These are phyloP conservation scores for Podarcis muralis DNA, from an alignment of 2,113 vertebrate species.

Conservation along the genomic window DNA sequence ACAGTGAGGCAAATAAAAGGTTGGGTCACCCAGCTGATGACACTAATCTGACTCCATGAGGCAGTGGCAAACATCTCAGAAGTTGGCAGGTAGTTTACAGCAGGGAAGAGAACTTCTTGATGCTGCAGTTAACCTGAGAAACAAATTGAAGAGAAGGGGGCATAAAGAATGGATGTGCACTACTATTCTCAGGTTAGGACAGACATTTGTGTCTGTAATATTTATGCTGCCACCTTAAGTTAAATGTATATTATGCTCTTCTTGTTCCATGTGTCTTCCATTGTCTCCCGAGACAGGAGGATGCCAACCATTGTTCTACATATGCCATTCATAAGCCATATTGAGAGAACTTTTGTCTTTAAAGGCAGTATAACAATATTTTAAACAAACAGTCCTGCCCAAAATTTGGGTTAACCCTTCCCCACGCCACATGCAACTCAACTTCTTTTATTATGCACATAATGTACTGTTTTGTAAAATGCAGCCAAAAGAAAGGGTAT, in stretches of 20 bases:
- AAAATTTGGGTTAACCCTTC: neutral
- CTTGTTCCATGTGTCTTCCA: no score
- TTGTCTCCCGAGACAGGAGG: no score
- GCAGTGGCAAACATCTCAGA: neutral
- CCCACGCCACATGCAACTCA: neutral
- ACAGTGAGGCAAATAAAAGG: neutral
- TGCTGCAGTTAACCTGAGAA: neutral
- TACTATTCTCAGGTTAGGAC: neutral
- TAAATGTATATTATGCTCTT: no score
- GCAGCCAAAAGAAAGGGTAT: neutral
- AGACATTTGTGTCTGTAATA: neutral
- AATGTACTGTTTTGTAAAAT: neutral
- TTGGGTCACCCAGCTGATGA: neutral
- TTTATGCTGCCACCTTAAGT: no score
- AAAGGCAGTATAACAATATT: no score
- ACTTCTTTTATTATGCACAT: neutral
- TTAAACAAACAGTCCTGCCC: neutral
- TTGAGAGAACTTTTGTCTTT: no score
- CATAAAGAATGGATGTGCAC: neutral
- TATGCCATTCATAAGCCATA: no score
- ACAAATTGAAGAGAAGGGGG: no score
- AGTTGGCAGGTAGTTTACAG: neutral
- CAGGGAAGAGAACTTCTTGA: neutral
- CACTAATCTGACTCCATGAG: neutral
- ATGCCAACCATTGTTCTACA: no score